Conservation (phyloP, 1,140 invertebrate species). For the Danaus plexippus region DNA sequence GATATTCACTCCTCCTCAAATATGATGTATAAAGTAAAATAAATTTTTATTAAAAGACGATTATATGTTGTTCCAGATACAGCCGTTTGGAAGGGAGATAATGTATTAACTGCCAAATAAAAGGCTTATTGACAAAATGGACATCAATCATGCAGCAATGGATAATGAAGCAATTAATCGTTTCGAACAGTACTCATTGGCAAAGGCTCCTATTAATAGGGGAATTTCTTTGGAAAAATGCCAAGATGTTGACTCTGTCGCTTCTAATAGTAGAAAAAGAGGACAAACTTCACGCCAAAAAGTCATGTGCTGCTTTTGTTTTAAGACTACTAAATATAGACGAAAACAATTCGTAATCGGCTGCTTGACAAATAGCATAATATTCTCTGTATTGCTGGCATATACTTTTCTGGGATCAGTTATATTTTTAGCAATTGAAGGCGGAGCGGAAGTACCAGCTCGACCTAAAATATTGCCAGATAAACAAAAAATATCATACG, state of each 20-base stretch:
- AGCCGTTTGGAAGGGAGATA: slow-evolving; percentile 19
- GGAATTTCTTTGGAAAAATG: slow-evolving; percentile 62
- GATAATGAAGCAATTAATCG: slow-evolving; percentile 65
- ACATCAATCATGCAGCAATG: slow-evolving; percentile 62
- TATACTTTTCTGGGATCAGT: slow-evolving; percentile 93
- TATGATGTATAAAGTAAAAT: too few species aligned
- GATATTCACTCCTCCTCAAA: too few species aligned
- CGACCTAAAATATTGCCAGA: slow-evolving; percentile 65
- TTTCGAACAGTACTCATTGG: slow-evolving; percentile 64
- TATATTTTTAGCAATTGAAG: slow-evolving; percentile 93
- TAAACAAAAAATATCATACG: slow-evolving; percentile 58
- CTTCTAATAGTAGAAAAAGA: slow-evolving; percentile 63
- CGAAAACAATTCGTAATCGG: slow-evolving; percentile 73
- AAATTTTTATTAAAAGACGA: slow-evolving; percentile 19
- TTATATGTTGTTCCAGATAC: slow-evolving; percentile 56
- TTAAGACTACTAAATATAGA: slow-evolving; percentile 71
- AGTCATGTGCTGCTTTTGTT: slow-evolving; percentile 70
- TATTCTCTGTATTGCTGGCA: slow-evolving; percentile 88
- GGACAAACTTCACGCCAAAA: slow-evolving; percentile 62
- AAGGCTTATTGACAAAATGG: slow-evolving; percentile 45
- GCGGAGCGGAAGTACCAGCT: slow-evolving; percentile 60
- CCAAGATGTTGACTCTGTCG: slow-evolving; percentile 65
- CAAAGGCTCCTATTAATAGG: slow-evolving; percentile 60
- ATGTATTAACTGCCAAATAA: slow-evolving; percentile 28
- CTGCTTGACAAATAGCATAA: slow-evolving; percentile 88